Percentiles rank a stretch among this genome's conserved stretches.
phyloP scores from a whole-genome alignment of 64 coral and sea anemone genomes.

The Pocillopora damicornis region DNA sequence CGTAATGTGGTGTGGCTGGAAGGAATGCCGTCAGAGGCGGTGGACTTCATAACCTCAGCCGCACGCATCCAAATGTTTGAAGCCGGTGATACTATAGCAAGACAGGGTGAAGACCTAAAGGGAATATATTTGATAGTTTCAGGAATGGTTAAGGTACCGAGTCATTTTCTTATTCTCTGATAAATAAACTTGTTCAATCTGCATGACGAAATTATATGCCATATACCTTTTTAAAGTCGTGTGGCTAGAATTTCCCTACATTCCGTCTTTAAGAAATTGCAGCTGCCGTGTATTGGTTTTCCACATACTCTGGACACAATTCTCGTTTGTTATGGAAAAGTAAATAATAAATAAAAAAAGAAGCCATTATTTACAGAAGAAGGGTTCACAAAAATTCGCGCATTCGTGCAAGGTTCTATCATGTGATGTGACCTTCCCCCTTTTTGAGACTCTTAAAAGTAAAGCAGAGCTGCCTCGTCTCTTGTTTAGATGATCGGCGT shows the following conservation, averaged over 20 bases:
- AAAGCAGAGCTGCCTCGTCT: neutral
- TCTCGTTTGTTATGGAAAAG: too few species aligned
- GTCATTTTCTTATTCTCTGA: too few species aligned
- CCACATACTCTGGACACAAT: too few species aligned
- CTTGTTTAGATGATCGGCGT: conserved; percentile 90
- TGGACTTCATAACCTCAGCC: conserved; percentile 54
- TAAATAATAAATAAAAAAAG: too few species aligned
- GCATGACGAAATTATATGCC: neutral
- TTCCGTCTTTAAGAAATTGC: too few species aligned
- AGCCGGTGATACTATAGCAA: conserved; percentile 83
- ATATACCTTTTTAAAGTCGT: too few species aligned
- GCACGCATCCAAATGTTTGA: conserved; percentile 81
- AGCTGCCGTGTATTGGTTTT: too few species aligned
- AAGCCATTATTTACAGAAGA: too few species aligned
- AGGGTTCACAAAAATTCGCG: too few species aligned
- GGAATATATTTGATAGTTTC: conserved; percentile 93
- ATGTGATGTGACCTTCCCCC: too few species aligned
- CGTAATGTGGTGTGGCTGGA: conserved; percentile 94
- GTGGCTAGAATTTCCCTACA: too few species aligned
- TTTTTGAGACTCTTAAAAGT: neutral
- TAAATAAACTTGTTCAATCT: neutral
- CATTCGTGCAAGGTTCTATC: too few species aligned
- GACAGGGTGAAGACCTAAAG: conserved; percentile 80
- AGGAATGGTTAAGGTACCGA: conserved; percentile 92
- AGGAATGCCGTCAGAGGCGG: conserved; percentile 70